A percentile compares a stretch with the other conserved stretches of the same genome.
Evolutionary conservation across 2,797 vertebrate genomes (phyloP).

Genomic region (Pangasius macronema): DNA sequence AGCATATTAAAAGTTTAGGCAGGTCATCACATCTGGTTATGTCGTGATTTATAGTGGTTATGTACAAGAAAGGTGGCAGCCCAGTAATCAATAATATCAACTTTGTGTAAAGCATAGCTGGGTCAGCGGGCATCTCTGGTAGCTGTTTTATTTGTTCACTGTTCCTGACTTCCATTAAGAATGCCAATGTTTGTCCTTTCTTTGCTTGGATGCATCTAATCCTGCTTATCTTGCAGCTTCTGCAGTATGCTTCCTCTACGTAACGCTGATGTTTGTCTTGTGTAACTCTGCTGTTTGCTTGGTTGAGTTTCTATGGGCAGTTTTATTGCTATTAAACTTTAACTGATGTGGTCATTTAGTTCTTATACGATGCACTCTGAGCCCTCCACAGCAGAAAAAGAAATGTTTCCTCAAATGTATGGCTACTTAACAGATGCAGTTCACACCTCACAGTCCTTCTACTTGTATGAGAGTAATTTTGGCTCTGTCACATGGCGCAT

Average conservation of each 20-base stretch:
- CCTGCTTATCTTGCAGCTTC: slow-evolving; percentile 4
- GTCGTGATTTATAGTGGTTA: neutral
- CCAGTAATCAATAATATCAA: neutral
- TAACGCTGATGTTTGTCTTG: neutral
- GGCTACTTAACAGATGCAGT: slow-evolving; percentile 37
- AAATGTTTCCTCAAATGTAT: neutral
- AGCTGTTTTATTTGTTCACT: neutral
- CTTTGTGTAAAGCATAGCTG: neutral
- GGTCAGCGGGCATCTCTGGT: neutral
- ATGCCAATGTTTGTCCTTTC: neutral
- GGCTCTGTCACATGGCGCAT: slow-evolving; percentile 11
- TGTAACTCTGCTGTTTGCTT: neutral
- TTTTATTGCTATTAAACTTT: neutral
- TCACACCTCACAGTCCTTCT: slow-evolving; percentile 1
- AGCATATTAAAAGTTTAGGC: neutral
- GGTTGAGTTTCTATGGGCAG: neutral
- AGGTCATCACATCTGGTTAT: neutral
- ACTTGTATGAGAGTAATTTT: slow-evolving; percentile 25
- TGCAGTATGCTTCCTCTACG: neutral
- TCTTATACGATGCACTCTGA: neutral
- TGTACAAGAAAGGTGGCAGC: neutral
- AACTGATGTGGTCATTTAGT: neutral
- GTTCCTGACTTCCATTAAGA: neutral
- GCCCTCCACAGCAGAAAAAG: neutral
- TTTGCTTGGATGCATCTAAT: slow-evolving; percentile 5